Conservation (phyloP, 2,888 invertebrate species). For the Harpalus rubripes region DNA sequence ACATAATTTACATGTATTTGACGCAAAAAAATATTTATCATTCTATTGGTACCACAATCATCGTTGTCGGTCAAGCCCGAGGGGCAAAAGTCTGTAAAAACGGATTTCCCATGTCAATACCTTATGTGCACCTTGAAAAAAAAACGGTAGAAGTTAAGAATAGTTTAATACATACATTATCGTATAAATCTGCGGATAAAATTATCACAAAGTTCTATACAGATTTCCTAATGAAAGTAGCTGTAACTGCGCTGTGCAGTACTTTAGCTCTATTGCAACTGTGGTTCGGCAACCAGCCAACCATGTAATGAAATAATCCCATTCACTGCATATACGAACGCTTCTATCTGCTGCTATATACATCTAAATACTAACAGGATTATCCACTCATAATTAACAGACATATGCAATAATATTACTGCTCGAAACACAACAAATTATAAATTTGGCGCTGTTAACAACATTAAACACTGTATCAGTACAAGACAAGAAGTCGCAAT, state of each 20-base stretch:
- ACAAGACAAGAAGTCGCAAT: too few relatives aligned
- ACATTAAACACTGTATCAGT: too few relatives aligned
- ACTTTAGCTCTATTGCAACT: conserved; percentile 26
- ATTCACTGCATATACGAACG: conserved; percentile 24
- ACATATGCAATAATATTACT: neutral
- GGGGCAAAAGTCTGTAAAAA: too few relatives aligned
- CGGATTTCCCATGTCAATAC: too few relatives aligned
- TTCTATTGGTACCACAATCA: too few relatives aligned
- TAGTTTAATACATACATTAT: too few relatives aligned
- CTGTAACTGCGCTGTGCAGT: conserved; percentile 14
- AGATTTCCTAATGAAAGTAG: conserved; percentile 36
- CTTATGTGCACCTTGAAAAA: too few relatives aligned
- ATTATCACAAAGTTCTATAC: conserved; percentile 13
- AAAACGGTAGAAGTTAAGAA: too few relatives aligned
- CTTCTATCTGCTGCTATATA: neutral
- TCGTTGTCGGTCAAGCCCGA: too few relatives aligned
- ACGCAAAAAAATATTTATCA: too few relatives aligned
- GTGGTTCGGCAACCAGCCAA: conserved; percentile 50
- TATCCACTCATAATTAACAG: conserved; percentile 31
- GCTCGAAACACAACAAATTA: neutral
- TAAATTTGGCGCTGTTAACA: neutral
- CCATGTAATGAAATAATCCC: conserved; percentile 58
- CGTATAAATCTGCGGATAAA: neutral
- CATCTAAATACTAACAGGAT: neutral
- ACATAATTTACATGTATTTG: too few relatives aligned